These are phyloP conservation scores for Zaprionus ornatus DNA, from an alignment of 1,140 invertebrate genomes.

Conservation along the genomic window DNA sequence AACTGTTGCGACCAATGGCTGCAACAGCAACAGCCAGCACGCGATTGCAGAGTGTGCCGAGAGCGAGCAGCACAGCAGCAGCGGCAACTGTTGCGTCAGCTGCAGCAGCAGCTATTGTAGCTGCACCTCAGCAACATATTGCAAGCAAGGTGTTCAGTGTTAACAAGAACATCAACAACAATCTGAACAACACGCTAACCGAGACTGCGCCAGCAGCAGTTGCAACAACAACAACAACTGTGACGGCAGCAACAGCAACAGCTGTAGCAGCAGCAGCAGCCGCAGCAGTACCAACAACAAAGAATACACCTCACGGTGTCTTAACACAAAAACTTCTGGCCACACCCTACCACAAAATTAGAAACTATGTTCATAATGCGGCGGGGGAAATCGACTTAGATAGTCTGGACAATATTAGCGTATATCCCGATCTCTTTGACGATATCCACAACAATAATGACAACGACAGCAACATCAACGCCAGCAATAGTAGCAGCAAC, in stretches of 20 bases:
- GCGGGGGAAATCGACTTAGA: slow-evolving; percentile 79
- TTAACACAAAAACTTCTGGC: slow-evolving; percentile 70
- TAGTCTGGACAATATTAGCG: slow-evolving; percentile 79
- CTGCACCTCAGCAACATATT: slow-evolving; percentile 53
- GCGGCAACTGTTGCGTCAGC: slow-evolving; percentile 16
- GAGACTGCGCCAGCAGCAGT: slow-evolving; percentile 50
- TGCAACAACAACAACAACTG: slow-evolving; percentile 16
- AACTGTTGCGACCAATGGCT: slow-evolving; percentile 14
- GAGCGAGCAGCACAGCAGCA: slow-evolving; percentile 14
- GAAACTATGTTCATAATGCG: slow-evolving; percentile 69
- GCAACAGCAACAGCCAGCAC: slow-evolving; percentile 14
- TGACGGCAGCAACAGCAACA: slow-evolving; percentile 41
- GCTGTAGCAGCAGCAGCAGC: slow-evolving; percentile 23
- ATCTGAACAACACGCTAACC: slow-evolving; percentile 60
- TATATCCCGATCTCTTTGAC: slow-evolving; percentile 71
- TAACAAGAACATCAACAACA: slow-evolving; percentile 68
- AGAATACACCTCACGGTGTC: slow-evolving; percentile 64
- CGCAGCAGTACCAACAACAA: slow-evolving; percentile 49
- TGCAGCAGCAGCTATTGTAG: slow-evolving; percentile 11
- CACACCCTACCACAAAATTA: slow-evolving; percentile 73
- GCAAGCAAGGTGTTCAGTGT: slow-evolving; percentile 60
- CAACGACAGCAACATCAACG: slow-evolving; percentile 10
- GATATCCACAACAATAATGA: slow-evolving; percentile 45
- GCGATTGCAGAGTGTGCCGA: slow-evolving; percentile 9
- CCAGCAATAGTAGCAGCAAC: slow-evolving; percentile 21